Percentiles rank a stretch among this genome's conserved stretches.
phyloP scores from a whole-genome alignment of 2,797 vertebrate genomes.

The Sparus aurata region DNA sequence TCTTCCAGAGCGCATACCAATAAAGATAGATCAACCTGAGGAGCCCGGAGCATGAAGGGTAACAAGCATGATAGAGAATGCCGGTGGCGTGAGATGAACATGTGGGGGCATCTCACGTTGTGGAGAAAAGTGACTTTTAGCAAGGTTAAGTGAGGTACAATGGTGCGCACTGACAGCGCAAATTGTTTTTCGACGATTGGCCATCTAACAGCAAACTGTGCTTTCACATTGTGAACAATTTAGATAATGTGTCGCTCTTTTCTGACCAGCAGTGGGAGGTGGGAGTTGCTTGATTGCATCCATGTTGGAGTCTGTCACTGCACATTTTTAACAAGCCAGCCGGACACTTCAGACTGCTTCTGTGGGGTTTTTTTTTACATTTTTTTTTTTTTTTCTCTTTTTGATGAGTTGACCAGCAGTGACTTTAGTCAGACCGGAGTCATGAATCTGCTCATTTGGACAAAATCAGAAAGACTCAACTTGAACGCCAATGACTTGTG shows the following conservation, averaged over 20 bases:
- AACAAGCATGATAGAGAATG: conserved; percentile 34
- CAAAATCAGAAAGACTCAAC: background rate
- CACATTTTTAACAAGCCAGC: background rate
- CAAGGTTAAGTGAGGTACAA: conserved; percentile 14
- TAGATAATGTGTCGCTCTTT: conserved; percentile 27
- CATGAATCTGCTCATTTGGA: background rate
- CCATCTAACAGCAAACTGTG: conserved; percentile 17
- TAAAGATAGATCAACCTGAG: conserved; percentile 67
- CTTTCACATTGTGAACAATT: conserved; percentile 40
- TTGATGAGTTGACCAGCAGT: background rate
- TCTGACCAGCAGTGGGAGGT: conserved; percentile 17
- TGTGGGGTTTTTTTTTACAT: background rate
- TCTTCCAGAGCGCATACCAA: conserved; percentile 60
- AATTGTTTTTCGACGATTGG: conserved; percentile 43
- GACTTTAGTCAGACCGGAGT: background rate
- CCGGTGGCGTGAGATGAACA: conserved; percentile 26
- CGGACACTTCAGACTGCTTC: background rate
- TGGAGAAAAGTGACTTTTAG: conserved; percentile 9
- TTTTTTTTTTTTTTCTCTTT: background rate
- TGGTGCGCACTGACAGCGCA: background rate
- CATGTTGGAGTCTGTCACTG: conserved; percentile 4
- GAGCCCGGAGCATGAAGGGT: conserved; percentile 38
- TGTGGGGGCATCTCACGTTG: background rate
- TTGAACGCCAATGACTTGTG: background rate
- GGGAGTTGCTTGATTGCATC: conserved; percentile 25